Conservation (phyloP, 2,797 vertebrate species). For the Onychomys leucogaster region DNA sequence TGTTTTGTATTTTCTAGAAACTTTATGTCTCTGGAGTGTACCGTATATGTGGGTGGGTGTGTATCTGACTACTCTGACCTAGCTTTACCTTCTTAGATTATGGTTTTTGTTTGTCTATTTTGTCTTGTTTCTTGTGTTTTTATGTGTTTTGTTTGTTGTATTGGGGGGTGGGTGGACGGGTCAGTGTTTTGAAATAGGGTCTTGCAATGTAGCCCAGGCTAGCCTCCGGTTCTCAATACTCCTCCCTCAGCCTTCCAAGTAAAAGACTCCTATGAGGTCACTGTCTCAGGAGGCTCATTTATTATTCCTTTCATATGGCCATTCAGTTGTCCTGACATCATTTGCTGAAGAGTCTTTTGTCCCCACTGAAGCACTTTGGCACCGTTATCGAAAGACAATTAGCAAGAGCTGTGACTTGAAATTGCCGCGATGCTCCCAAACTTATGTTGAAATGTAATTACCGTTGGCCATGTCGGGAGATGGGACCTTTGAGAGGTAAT, state of each 20-base stretch:
- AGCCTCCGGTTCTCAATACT: background rate
- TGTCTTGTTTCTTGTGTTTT: background rate
- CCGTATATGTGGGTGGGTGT: background rate
- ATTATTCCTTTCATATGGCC: background rate
- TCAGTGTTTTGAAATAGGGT: background rate
- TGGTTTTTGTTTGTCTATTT: background rate
- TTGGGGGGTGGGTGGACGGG: background rate
- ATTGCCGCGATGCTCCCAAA: background rate
- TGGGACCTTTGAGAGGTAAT: too few species aligned
- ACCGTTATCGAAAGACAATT: slow-evolving; percentile 4
- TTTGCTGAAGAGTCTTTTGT: background rate
- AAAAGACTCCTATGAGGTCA: background rate
- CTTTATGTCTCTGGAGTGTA: background rate
- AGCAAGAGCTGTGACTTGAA: background rate
- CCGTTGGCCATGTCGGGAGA: background rate
- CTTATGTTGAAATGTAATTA: background rate
- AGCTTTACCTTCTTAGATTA: background rate
- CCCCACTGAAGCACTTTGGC: background rate
- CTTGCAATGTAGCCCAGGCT: background rate
- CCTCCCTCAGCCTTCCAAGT: background rate
- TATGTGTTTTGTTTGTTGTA: background rate
- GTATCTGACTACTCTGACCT: background rate
- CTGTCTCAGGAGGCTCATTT: background rate
- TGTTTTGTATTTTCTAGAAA: slow-evolving; percentile 3
- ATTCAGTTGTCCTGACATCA: background rate